phyloP scores from a whole-genome alignment of 2,797 vertebrate genomes.

The Hozukius guyotensis region DNA sequence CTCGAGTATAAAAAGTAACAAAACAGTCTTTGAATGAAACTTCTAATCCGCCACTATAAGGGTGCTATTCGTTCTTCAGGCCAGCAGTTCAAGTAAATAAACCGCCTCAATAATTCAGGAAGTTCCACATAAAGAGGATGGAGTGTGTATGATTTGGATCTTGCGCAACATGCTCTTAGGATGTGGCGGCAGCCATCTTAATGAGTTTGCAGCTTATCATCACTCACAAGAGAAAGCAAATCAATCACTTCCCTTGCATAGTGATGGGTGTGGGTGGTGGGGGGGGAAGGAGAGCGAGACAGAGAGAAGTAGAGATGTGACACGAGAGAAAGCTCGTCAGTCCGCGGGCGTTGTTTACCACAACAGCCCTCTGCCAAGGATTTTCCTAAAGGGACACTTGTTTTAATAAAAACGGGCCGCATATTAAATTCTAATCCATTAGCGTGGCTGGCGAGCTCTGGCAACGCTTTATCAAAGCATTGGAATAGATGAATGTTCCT shows the following conservation, averaged over 20 bases:
- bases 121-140: slow-evolving; percentile 57
- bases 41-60: slow-evolving; percentile 27
- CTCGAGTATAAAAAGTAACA: slow-evolving; percentile 18
- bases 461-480: slow-evolving; percentile 71
- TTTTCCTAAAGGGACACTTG: slow-evolving; percentile 78
- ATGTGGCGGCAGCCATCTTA: slow-evolving; percentile 72
- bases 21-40: slow-evolving; percentile 35
- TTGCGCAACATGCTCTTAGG: slow-evolving; percentile 65
- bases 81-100: slow-evolving; percentile 51
- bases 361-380: slow-evolving; percentile 67
- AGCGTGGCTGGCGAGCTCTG: slow-evolving; percentile 62
- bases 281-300: slow-evolving; percentile 16
- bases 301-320: slow-evolving; percentile 57
- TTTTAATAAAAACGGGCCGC: slow-evolving; percentile 78
- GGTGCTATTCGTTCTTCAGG: slow-evolving; percentile 16
- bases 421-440: slow-evolving; percentile 84
- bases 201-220: slow-evolving; percentile 82
- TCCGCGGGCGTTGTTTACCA: slow-evolving; percentile 69
- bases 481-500: slow-evolving; percentile 76
- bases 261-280: slow-evolving; percentile 18
- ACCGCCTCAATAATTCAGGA: slow-evolving; percentile 53
- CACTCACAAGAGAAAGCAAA: slow-evolving; percentile 76
- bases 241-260: slow-evolving; percentile 76
- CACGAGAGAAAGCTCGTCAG: slow-evolving; percentile 53
- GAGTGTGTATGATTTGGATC: slow-evolving; percentile 63